These are phyloP conservation scores for Micropoecilia bifurca DNA, from an alignment of 2,797 vertebrate genomes.

Conservation along the genomic window DNA sequence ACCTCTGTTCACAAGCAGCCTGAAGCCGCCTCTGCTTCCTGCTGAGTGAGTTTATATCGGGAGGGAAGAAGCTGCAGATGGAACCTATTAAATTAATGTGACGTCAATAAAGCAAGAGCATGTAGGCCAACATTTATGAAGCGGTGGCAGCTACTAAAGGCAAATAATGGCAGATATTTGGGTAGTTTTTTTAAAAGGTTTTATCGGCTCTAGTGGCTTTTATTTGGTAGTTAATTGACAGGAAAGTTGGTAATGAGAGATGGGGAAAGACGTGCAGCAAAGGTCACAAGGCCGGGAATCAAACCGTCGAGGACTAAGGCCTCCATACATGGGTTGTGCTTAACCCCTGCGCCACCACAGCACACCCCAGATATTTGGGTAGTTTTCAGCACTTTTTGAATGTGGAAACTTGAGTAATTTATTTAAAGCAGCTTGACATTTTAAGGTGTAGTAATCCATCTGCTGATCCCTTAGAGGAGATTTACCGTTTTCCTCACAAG, in stretches of 20 bases:
- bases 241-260: no score
- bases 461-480: neutral
- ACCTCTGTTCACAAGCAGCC: constrained; percentile 37
- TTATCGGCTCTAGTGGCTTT: no score
- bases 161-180: neutral
- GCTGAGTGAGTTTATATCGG: constrained; percentile 23
- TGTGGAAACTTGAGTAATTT: neutral
- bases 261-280: no score
- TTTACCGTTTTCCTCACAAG: neutral
- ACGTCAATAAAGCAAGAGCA: neutral
- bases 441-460: neutral
- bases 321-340: no score
- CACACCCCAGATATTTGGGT: neutral
- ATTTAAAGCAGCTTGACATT: neutral
- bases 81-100: neutral
- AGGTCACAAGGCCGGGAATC: no score
- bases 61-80: neutral
- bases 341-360: no score
- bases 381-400: neutral
- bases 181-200: no score
- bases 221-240: no score
- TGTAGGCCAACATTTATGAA: neutral
- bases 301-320: no score
- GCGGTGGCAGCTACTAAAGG: neutral
- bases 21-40: constrained; percentile 29